Percentiles rank a stretch among this genome's conserved stretches.
phyloP scores from a whole-genome alignment of 2,797 vertebrate genomes.

The Acridotheres tristis region DNA sequence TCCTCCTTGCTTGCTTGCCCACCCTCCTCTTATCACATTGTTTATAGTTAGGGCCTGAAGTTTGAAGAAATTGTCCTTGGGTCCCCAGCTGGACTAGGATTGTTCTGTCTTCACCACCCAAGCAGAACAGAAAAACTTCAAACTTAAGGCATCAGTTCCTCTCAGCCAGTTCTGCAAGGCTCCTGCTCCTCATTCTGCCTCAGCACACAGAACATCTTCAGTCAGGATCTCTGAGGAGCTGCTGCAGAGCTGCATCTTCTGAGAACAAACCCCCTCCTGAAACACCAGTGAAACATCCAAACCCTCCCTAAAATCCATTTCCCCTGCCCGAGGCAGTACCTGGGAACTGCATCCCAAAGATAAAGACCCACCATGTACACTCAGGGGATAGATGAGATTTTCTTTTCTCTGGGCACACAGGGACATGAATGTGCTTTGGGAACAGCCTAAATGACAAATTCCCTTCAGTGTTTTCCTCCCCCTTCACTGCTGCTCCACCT shows the following conservation, averaged over 20 bases:
- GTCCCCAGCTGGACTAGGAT: too few species aligned
- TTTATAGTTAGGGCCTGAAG: too few species aligned
- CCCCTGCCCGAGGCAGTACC: not conserved
- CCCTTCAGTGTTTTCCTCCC: not conserved
- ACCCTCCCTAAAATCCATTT: not conserved
- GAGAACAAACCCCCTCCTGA: not conserved
- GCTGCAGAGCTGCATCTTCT: not conserved
- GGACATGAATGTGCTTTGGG: not conserved
- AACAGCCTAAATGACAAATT: not conserved
- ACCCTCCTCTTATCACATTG: too few species aligned
- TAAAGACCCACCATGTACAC: not conserved
- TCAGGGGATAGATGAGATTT: not conserved
- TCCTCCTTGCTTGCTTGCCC: too few species aligned
- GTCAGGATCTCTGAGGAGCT: not conserved
- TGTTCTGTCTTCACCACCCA: too few species aligned
- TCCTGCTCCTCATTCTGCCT: not conserved
- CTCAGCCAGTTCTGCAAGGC: not conserved
- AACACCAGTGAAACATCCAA: not conserved
- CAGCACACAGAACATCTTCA: fast-evolving
- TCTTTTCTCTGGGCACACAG: not conserved
- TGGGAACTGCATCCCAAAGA: not conserved
- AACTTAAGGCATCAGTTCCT: not conserved
- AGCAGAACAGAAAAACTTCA: too few species aligned
- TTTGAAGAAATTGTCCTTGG: too few species aligned
- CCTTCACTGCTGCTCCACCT: not conserved